These are phyloP conservation scores for Limosa lapponica DNA, from an alignment of 2,797 vertebrate species.

Conservation along the genomic window DNA sequence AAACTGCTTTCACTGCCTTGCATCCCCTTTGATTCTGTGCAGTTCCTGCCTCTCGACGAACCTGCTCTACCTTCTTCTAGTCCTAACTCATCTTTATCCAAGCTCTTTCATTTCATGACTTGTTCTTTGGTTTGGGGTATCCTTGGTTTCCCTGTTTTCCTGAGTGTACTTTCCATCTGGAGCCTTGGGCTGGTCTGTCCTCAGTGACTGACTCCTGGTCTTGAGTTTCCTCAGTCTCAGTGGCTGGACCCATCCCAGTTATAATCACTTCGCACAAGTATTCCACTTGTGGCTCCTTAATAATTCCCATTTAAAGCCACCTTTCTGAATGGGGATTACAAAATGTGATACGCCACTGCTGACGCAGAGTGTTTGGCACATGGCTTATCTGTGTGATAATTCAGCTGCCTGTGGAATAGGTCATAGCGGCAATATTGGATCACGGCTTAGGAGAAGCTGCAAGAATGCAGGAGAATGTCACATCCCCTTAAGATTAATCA, in stretches of 20 bases:
- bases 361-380: neutral
- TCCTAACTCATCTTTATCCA: neutral
- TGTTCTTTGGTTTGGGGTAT: neutral
- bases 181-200: neutral
- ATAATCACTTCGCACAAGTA: neutral
- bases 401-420: neutral
- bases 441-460: constrained; percentile 19
- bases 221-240: neutral
- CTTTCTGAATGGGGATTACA: constrained; percentile 24
- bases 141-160: neutral
- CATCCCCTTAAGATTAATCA: constrained; percentile 36
- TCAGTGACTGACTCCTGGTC: neutral
- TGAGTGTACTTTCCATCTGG: neutral
- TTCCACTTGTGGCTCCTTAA: constrained; percentile 22
- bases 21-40: neutral
- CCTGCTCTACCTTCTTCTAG: neutral
- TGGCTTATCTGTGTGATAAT: constrained; percentile 23
- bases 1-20: neutral
- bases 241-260: neutral
- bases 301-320: neutral
- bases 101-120: neutral
- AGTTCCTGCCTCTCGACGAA: neutral
- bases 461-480: neutral
- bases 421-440: neutral
- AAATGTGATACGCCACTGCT: neutral